Evolutionary conservation across 1,140 invertebrate species (phyloP).

Genomic region (Heliothis virescens): DNA sequence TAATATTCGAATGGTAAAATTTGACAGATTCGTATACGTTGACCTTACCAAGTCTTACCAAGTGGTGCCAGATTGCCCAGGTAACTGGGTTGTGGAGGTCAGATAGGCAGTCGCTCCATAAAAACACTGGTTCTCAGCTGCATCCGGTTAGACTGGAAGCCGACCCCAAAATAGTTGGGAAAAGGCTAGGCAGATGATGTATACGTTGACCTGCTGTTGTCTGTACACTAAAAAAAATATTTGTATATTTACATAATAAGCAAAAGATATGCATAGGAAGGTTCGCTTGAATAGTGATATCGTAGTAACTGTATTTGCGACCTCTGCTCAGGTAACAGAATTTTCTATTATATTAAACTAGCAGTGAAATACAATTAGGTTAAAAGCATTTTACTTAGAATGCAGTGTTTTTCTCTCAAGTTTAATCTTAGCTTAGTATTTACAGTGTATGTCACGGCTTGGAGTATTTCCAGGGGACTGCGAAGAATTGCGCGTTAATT

Average conservation of each 20-base stretch:
- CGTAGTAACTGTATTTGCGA: slow-evolving; percentile 5
- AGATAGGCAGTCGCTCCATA: no score
- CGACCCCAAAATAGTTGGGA: no score
- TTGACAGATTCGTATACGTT: no score
- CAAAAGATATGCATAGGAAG: slow-evolving; percentile 7
- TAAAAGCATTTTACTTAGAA: slow-evolving; percentile 34
- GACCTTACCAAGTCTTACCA: no score
- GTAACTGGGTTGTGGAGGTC: no score
- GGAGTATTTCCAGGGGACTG: slow-evolving; percentile 28
- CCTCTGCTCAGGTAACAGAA: not conserved
- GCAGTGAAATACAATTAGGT: slow-evolving; percentile 38
- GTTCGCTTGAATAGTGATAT: slow-evolving; percentile 14
- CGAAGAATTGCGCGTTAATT: slow-evolving; percentile 13
- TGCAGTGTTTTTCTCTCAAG: slow-evolving; percentile 38
- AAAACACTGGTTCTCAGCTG: no score
- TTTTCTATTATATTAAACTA: slow-evolving; percentile 32
- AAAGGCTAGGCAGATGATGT: no score
- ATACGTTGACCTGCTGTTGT: no score
- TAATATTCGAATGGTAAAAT: no score
- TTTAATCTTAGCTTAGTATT: slow-evolving; percentile 41
- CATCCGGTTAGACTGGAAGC: no score
- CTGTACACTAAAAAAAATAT: slow-evolving; percentile 9
- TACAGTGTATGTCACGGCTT: slow-evolving; percentile 8
- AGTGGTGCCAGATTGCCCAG: no score
- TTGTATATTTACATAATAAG: slow-evolving; percentile 25